Conservation (phyloP, 2,888 invertebrate species). For the Lasioglossum figueresi region DNA sequence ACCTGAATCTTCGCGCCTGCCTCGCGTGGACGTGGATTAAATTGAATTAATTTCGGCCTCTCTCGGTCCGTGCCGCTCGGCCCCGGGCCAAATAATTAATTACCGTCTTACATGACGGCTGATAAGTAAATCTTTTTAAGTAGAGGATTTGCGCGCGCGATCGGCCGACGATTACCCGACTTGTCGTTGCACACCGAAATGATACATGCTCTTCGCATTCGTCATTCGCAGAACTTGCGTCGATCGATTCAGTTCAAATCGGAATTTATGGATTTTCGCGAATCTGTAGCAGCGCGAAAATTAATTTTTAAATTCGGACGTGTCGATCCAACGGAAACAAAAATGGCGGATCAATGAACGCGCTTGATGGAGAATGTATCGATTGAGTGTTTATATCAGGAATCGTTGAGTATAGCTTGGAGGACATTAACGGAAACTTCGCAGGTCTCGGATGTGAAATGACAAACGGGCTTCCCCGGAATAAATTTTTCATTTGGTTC, state of each 20-base stretch:
- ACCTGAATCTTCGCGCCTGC: slow-evolving; percentile 55
- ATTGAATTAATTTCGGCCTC: slow-evolving; percentile 75
- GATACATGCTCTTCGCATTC: neutral
- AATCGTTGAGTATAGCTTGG: neutral
- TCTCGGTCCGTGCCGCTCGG: slow-evolving; percentile 54
- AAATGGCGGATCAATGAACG: neutral
- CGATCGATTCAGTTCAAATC: neutral
- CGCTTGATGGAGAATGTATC: neutral
- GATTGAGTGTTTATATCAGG: neutral
- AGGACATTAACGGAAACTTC: neutral
- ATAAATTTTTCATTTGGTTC: slow-evolving; percentile 56
- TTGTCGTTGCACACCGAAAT: slow-evolving; percentile 13
- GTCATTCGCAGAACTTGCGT: neutral
- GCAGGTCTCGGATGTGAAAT: neutral
- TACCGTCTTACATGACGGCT: slow-evolving; percentile 70
- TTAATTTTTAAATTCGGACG: neutral
- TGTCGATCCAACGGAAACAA: no score
- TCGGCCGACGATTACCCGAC: slow-evolving; percentile 46
- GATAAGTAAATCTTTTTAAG: slow-evolving; percentile 71
- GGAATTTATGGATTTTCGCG: neutral
- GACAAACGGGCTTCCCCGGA: slow-evolving; percentile 38
- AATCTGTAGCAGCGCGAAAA: neutral
- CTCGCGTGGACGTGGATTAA: slow-evolving; percentile 73
- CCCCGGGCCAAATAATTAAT: slow-evolving; percentile 70
- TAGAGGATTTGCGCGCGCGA: slow-evolving; percentile 58